Base-by-base conservation (phyloP, 2,797 vertebrate species). In the Gephyroberyx darwinii region DNA sequence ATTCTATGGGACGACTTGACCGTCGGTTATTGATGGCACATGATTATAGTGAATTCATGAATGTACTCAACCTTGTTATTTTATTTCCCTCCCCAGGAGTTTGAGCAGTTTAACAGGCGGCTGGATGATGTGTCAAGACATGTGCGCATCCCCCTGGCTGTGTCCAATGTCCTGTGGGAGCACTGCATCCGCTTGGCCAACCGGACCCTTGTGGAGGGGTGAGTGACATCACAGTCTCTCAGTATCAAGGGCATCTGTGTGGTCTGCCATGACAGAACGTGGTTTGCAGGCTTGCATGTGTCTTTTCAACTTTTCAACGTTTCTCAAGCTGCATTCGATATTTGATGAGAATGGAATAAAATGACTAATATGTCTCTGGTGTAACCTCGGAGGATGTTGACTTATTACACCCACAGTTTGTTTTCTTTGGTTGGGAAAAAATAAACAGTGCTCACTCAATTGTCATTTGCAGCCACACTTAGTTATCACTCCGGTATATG, bases 141-240 rank as follows among this genome's bases (percentile, higher is more conserved):
- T 55, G 97, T 99, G 48, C 96, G 96, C 70, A 96, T 99, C 88
- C 98, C 98, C 0, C 88, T 99, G 79, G 94, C 96, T 0, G 98
- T 99, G 74, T 99, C 97, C 85, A 99, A 99, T 71, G 97, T 98
- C 74, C 95, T 99, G 67, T 99, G 98, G 98, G 98, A 99, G 78
- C 98, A 99, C 86, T 99, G 98, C 89, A 99, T 99, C 82, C 96
- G 98, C 26, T 85, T 99, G 89, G 96, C 98, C 80, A 99, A 99
- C 82, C 93, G 98, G 91, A 99, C 98, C 33, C 94, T 99, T 0
- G 98, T 99, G 4, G 98, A 99, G 90, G 98, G 98, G 98, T 99
- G 30, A 68, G 19, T 48, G 51, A 51, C 54, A 17, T 67, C 57
- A 48, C 55, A 39, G 12, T 53, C 57, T 13, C 5, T 54, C 37